Base-by-base conservation (phyloP, 2,113 vertebrate species). In the Mesitornis unicolor region DNA sequence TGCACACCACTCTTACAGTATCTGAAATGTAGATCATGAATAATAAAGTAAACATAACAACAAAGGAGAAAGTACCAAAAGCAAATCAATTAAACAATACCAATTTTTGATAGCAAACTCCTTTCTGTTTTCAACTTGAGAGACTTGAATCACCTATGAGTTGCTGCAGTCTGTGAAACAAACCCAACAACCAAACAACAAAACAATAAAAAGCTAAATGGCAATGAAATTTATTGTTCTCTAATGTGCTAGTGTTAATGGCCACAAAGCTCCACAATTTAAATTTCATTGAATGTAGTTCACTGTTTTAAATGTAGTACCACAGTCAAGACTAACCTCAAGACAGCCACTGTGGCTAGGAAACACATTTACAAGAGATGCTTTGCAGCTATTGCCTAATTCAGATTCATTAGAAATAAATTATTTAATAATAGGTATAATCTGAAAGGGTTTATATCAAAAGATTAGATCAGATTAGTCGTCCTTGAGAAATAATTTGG, bases 1-100 rank as follows among this genome's bases (percentile, higher is more conserved):
- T 18, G 6, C 8, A 15, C 17, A 54, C 3, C 18, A n/a, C 4
- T 31, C 12, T 47, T 26, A 31, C 0, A 79, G 6, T 9, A 17
- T 42, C 50, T 71, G 47, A 89, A 83, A 63, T 2, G 2, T 28
- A 57, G 16, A 24, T 68, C 8, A 31, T 40, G 7, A 56, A 84
- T 25, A 51, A 54, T 81, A n/a, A 51, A 57, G 24, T 57, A 56
- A 70, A 56, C 61, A 61, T 9, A 36, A 35, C 22, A n/a, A 38
- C 21, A 59, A 64, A 36, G 12, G 5, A 71, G 18, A 61, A 56
- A 61, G 13, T 47, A 83, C 24, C 9, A 40, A 67, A 77, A 71
- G 10, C 8, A 91, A 88, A 16, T 57, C 35, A 64, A 56, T 65
- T 61, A 51, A 70, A 38, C 16, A 56, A 38, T 75, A 36, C 6